phyloP scores from a whole-genome alignment of 2,888 invertebrate species.

The Phanerotoma sp. region DNA sequence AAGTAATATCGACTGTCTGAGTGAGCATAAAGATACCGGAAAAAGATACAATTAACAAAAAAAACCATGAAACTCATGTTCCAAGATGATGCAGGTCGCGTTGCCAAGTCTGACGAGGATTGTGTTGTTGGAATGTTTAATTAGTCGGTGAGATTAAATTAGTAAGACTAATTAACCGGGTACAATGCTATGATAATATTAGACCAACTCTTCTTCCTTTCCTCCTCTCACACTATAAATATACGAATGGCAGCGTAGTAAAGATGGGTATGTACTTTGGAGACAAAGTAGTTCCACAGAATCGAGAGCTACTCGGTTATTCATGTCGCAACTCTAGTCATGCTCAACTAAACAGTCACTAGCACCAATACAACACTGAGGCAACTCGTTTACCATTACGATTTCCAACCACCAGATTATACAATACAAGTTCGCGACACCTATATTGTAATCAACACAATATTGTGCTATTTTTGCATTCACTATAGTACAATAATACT shows the following conservation, averaged over 20 bases:
- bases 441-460: background rate
- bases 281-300: slow-evolving; percentile 34
- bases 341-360: slow-evolving; percentile 51
- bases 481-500: too few species aligned
- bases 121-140: slow-evolving; percentile 50
- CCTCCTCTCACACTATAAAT: background rate
- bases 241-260: background rate
- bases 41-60: slow-evolving; percentile 16
- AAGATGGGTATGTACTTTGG: slow-evolving; percentile 16
- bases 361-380: background rate
- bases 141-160: slow-evolving; percentile 53
- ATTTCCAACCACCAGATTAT: slow-evolving; percentile 13
- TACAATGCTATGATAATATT: slow-evolving; percentile 58
- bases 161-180: slow-evolving; percentile 55
- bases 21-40: background rate
- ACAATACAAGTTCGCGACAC: slow-evolving; percentile 3
- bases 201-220: slow-evolving; percentile 37
- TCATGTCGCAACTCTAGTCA: slow-evolving; percentile 53
- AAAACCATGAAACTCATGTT: background rate
- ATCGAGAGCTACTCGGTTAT: slow-evolving; percentile 54
- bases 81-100: slow-evolving; percentile 17
- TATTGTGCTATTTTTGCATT: too few species aligned
- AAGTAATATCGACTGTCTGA: background rate
- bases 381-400: slow-evolving; percentile 35
- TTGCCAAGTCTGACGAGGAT: slow-evolving; percentile 29